Conservation (phyloP, 2,888 invertebrate species). For the Elgonia sp. region DNA sequence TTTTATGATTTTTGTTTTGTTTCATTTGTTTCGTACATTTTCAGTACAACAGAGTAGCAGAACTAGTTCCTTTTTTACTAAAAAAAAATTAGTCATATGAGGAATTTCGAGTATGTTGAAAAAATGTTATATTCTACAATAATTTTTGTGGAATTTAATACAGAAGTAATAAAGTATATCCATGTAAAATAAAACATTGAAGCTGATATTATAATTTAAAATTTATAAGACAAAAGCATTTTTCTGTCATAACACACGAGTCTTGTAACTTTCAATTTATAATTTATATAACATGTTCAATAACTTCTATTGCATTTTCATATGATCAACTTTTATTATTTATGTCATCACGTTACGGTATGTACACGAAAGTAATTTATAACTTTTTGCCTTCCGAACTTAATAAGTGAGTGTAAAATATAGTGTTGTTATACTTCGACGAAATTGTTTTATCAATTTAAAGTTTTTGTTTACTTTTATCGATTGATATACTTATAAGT, state of each 20-base stretch:
- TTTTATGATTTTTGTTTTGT: too few species aligned
- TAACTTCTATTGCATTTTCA: too few species aligned
- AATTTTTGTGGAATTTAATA: not conserved
- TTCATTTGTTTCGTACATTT: too few species aligned
- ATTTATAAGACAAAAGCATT: not conserved
- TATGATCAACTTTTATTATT: too few species aligned
- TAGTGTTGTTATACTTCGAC: not conserved
- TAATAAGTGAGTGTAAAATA: conserved; percentile 22
- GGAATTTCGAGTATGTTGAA: not conserved
- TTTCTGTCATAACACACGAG: too few species aligned
- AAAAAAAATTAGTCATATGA: too few species aligned
- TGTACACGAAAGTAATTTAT: not conserved
- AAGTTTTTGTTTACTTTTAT: conserved; percentile 51
- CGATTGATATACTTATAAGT: conserved; percentile 28
- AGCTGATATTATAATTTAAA: not conserved
- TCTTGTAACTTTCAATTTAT: not conserved
- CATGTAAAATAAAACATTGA: not conserved
- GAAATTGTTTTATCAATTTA: conserved; percentile 13
- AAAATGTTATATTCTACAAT: not conserved
- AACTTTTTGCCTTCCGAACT: not conserved
- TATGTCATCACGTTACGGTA: too few species aligned
- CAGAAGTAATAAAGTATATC: not conserved
- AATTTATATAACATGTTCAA: too few species aligned
- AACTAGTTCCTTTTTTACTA: too few species aligned
- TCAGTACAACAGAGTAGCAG: too few species aligned